Conservation (phyloP, 2,113 vertebrate genomes). For the Indri indri region DNA sequence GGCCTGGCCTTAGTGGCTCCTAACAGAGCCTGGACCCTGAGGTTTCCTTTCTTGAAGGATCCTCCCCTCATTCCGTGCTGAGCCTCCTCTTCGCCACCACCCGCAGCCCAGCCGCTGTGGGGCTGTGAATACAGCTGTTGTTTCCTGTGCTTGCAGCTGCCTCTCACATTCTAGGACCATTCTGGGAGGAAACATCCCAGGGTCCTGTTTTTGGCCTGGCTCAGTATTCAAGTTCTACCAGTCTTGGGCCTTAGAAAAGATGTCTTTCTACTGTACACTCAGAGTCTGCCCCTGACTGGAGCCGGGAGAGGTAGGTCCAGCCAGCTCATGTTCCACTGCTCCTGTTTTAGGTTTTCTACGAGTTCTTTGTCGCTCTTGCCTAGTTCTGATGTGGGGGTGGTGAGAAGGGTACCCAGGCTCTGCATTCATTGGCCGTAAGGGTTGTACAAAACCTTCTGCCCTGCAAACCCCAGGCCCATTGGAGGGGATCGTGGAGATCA, state of each 20-base stretch:
- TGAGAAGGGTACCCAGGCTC: neutral
- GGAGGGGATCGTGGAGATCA: neutral
- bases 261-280: neutral
- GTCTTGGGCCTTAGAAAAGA: neutral
- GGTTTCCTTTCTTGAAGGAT: neutral
- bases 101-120: slow-evolving; percentile 30
- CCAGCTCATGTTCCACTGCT: neutral
- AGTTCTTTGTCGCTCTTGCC: neutral
- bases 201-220: neutral
- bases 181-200: neutral
- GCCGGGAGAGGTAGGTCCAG: neutral
- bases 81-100: slow-evolving; percentile 3
- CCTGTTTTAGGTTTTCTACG: neutral
- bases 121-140: slow-evolving; percentile 69
- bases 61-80: neutral
- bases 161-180: slow-evolving; percentile 61
- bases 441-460: neutral
- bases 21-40: neutral
- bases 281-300: neutral
- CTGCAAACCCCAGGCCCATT: neutral
- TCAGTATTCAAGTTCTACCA: neutral
- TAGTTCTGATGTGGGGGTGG: neutral
- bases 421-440: neutral
- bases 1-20: neutral
- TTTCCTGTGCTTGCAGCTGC: slow-evolving; percentile 40